Evolutionary conservation across 2,797 vertebrate species (phyloP).

Genomic region (Babyrousa celebensis): DNA sequence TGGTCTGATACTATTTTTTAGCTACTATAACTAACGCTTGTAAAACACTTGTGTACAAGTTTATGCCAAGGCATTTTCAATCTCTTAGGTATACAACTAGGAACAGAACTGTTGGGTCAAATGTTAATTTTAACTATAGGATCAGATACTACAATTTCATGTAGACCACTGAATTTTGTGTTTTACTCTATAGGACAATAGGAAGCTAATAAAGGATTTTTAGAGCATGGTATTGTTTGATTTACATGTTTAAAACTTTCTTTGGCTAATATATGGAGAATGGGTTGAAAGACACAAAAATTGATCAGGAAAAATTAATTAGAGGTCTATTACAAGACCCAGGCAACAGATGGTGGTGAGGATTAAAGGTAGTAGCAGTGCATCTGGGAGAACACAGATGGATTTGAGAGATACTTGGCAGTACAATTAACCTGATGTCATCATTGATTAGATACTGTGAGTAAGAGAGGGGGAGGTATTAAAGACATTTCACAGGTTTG

Average conservation of each 20-base stretch:
- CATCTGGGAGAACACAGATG: background rate
- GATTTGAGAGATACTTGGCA: background rate
- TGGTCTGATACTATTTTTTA: background rate
- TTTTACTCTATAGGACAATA: background rate
- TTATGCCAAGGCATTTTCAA: background rate
- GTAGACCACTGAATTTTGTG: background rate
- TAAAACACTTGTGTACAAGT: background rate
- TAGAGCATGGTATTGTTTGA: background rate
- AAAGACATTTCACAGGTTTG: conserved; percentile 34
- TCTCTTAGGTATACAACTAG: background rate
- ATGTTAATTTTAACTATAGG: background rate
- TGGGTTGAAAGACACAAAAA: conserved; percentile 15
- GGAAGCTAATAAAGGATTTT: background rate
- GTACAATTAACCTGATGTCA: conserved; percentile 26
- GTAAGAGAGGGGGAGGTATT: background rate
- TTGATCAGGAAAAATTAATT: conserved; percentile 38
- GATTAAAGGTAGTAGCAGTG: background rate
- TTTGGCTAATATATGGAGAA: conserved; percentile 3
- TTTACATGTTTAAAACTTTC: background rate
- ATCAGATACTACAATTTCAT: conserved; percentile 5
- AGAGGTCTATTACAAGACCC: background rate
- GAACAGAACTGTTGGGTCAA: background rate
- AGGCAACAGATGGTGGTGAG: background rate
- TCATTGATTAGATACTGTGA: conserved; percentile 26
- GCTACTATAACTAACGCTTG: conserved; percentile 18